A percentile compares a stretch with the other conserved stretches of the same genome.
These are phyloP conservation scores for Campylomormyrus tamandua DNA, from an alignment of 2,113 vertebrate genomes.

Conservation along the genomic window DNA sequence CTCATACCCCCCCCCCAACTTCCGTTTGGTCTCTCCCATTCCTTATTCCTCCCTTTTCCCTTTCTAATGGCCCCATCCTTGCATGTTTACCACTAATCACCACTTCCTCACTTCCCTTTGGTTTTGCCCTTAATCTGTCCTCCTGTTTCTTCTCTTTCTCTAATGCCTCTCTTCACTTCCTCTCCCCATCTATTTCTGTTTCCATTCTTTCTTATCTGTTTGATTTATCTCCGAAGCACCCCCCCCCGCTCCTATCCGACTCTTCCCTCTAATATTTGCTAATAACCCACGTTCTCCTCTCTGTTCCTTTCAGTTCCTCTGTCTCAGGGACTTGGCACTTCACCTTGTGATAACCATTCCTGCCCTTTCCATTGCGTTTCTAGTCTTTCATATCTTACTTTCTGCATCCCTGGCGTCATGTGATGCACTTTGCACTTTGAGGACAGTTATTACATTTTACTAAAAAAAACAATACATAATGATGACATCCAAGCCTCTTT, in stretches of 20 bases:
- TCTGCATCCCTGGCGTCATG: neutral
- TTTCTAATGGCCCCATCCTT: neutral
- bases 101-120: neutral
- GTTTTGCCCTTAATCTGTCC: neutral
- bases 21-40: neutral
- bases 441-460: neutral
- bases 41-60: neutral
- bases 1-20: neutral
- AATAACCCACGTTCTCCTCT: conserved; percentile 16
- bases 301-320: conserved; percentile 65
- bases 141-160: neutral
- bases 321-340: conserved; percentile 72
- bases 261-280: neutral
- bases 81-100: neutral
- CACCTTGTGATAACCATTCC: conserved; percentile 69
- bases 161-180: neutral
- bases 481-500: neutral
- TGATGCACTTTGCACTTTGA: conserved; percentile 24
- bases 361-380: conserved; percentile 46
- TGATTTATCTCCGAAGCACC: neutral
- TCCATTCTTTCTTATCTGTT: neutral
- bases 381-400: neutral
- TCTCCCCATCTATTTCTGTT: neutral
- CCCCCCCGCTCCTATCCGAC: too few species aligned
- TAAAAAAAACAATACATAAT: neutral